A percentile compares a stretch with the other conserved stretches of the same genome.
Evolutionary conservation across 2,113 vertebrate genomes (phyloP).

Genomic region (Promerops cafer): DNA sequence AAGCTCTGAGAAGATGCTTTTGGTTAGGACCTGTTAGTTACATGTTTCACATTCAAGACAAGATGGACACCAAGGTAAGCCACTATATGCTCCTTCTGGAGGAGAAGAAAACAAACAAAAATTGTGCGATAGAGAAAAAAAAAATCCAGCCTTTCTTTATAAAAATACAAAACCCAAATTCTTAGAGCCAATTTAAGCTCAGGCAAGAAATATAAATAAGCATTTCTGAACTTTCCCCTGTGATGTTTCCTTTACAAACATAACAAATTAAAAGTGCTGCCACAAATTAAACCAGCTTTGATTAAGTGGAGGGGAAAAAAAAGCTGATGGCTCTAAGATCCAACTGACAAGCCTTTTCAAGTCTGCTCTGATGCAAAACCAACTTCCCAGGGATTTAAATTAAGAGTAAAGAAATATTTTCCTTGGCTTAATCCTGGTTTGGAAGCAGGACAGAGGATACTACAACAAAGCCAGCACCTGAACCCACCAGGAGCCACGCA

Average conservation of each 20-base stretch:
- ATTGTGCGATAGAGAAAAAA: accelerated
- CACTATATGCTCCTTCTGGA: neutral
- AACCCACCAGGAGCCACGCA: neutral
- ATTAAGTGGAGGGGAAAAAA: neutral
- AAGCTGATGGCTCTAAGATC: neutral
- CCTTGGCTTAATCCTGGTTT: neutral
- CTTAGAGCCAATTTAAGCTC: neutral
- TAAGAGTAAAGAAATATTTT: neutral
- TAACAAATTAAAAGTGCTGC: neutral
- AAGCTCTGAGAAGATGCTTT: neutral
- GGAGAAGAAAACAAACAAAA: neutral
- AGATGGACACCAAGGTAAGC: neutral
- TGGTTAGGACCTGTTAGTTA: neutral
- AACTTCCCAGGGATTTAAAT: neutral
- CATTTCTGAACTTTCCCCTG: neutral
- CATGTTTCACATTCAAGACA: neutral
- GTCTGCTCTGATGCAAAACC: neutral
- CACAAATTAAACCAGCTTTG: neutral
- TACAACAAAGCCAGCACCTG: neutral
- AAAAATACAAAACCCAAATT: neutral
- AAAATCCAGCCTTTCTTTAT: neutral
- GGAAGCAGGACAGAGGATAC: neutral
- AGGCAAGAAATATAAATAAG: neutral
- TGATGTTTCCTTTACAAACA: neutral
- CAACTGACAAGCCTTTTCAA: slow-evolving; percentile 15